A percentile compares a stretch with the other conserved stretches of the same genome.
Conservation (phyloP, 2,113 vertebrate genomes). For the Sinosuthora webbiana region DNA sequence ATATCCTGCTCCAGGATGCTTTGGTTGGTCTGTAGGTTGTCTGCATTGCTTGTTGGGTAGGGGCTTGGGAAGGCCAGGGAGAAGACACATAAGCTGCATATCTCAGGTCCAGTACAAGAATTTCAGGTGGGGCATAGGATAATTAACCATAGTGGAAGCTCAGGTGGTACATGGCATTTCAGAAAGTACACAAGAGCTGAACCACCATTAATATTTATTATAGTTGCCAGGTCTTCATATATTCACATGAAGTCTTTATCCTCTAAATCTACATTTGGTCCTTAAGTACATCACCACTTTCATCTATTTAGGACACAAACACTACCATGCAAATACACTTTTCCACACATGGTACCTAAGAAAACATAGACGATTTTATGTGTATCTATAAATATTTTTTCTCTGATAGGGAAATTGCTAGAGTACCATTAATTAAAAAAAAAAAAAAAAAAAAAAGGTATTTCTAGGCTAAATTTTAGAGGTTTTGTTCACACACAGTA, state of each 20-base stretch:
- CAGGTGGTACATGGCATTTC: background rate
- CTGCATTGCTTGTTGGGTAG: background rate
- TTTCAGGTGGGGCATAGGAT: background rate
- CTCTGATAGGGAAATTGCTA: background rate
- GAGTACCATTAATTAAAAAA: background rate
- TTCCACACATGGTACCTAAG: background rate
- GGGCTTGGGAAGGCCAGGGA: background rate
- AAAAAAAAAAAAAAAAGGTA: background rate
- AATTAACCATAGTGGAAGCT: background rate
- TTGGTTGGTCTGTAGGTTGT: background rate
- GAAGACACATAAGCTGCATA: background rate
- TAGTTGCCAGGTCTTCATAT: background rate
- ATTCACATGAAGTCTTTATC: background rate
- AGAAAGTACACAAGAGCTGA: background rate
- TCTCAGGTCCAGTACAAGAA: background rate
- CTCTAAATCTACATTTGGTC: background rate
- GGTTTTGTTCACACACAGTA: background rate
- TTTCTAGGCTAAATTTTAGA: background rate
- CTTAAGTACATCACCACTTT: background rate
- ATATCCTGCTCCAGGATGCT: background rate
- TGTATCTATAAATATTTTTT: background rate
- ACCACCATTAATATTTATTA: background rate
- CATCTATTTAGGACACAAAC: background rate
- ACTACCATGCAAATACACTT: background rate
- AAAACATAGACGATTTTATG: background rate